Evolutionary conservation across 2,888 invertebrate species (phyloP).

Genomic region (Calliphora vomitoria): DNA sequence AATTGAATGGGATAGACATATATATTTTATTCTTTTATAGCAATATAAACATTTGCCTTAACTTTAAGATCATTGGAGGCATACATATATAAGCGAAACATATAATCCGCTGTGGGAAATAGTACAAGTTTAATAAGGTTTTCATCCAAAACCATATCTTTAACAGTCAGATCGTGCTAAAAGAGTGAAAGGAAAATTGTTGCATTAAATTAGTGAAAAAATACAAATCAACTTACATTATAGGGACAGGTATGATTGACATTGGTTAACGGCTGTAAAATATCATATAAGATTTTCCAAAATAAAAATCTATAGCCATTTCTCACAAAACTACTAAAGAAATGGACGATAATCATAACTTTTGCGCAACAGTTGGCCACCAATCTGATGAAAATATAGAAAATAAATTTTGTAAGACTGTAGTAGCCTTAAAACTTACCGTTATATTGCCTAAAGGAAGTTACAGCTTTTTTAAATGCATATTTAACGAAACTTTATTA

Average conservation of each 20-base stretch:
- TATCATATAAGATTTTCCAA: slow-evolving; percentile 29
- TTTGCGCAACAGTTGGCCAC: slow-evolving; percentile 37
- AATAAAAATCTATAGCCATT: slow-evolving; percentile 21
- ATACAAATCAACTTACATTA: slow-evolving; percentile 10
- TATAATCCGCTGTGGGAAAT: not conserved
- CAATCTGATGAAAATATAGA: not conserved
- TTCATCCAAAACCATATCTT: slow-evolving; percentile 1
- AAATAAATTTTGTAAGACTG: not conserved
- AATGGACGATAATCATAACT: slow-evolving; percentile 53
- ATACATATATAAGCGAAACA: not conserved
- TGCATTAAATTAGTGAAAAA: not conserved
- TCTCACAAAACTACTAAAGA: slow-evolving; percentile 42
- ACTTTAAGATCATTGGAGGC: not conserved
- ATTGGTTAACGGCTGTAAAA: not conserved
- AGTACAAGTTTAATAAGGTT: not conserved
- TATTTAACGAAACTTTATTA: slow-evolving; percentile 19
- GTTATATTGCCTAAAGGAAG: not conserved
- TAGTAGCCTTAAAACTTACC: not conserved
- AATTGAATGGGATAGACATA: too few species aligned
- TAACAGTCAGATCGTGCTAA: not conserved
- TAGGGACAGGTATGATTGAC: slow-evolving; percentile 40
- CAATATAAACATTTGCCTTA: not conserved
- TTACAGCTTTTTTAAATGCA: not conserved
- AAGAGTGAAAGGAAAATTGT: not conserved
- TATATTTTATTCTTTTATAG: not conserved